Evolutionary conservation across 2,797 vertebrate species (phyloP).

Genomic region (Sciaenops ocellatus): DNA sequence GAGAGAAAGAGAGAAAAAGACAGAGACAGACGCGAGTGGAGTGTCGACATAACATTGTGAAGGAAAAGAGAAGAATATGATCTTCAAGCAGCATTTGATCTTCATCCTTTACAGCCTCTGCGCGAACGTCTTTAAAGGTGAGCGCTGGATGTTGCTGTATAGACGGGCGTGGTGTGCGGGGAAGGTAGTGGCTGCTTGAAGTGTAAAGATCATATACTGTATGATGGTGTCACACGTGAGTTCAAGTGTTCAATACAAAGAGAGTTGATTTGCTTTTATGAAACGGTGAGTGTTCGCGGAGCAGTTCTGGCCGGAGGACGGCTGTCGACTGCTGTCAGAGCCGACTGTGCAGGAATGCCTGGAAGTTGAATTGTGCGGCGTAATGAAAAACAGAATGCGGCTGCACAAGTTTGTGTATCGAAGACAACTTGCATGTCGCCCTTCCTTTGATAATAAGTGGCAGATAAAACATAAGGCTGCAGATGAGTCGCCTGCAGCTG

Average conservation of each 20-base stretch:
- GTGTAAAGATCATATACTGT: slow-evolving; percentile 50
- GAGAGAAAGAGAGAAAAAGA: slow-evolving; percentile 3
- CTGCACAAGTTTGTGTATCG: slow-evolving; percentile 71
- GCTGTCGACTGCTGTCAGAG: slow-evolving; percentile 38
- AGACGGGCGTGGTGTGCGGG: slow-evolving; percentile 81
- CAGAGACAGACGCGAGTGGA: slow-evolving; percentile 60
- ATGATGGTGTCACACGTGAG: slow-evolving; percentile 48
- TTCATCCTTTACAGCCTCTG: slow-evolving; percentile 87
- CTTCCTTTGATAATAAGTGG: slow-evolving; percentile 18
- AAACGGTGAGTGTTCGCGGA: slow-evolving; percentile 37
- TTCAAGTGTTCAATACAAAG: slow-evolving; percentile 25
- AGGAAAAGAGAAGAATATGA: slow-evolving; percentile 85
- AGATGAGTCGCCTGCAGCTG: slow-evolving; percentile 28
- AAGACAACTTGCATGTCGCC: slow-evolving; percentile 62
- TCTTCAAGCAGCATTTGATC: slow-evolving; percentile 85
- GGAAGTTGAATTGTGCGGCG: slow-evolving; percentile 73
- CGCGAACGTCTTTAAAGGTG: slow-evolving; percentile 86
- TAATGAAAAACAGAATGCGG: slow-evolving; percentile 69
- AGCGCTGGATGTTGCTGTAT: slow-evolving; percentile 70
- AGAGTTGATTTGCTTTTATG: slow-evolving; percentile 13
- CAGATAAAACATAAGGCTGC: slow-evolving; percentile 15
- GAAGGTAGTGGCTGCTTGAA: slow-evolving; percentile 44
- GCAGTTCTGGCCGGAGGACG: slow-evolving; percentile 45
- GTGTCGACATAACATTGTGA: slow-evolving; percentile 62
- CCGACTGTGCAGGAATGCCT: slow-evolving; percentile 75